These are phyloP conservation scores for Drosophila mojavensis DNA, from an alignment of 1,140 invertebrate genomes.

Conservation along the genomic window DNA sequence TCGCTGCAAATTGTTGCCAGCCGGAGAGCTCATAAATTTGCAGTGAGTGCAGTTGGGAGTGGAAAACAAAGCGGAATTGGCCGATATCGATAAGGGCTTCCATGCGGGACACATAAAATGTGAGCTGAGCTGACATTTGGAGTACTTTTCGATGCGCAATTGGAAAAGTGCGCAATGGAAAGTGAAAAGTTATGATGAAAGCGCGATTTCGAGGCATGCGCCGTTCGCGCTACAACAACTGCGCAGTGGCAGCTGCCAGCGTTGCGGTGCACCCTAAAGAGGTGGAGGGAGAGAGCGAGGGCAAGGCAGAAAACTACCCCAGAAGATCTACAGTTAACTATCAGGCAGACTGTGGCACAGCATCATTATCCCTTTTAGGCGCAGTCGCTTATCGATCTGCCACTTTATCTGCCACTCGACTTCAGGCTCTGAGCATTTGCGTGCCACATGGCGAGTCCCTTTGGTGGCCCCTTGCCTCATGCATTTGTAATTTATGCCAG, in stretches of 20 bases:
- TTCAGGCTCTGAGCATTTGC: slow-evolving; percentile 41
- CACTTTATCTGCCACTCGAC: slow-evolving; percentile 64
- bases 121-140: slow-evolving; percentile 20
- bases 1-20: slow-evolving; percentile 26
- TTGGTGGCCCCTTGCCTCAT: slow-evolving; percentile 21
- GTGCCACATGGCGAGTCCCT: slow-evolving; percentile 52
- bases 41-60: slow-evolving; percentile 19
- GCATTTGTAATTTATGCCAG: slow-evolving; percentile 69
- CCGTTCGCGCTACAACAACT: slow-evolving; percentile 46
- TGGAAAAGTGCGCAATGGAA: slow-evolving; percentile 51
- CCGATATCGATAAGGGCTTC: slow-evolving; percentile 36
- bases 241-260: slow-evolving; percentile 65
- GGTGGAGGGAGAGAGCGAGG: no score
- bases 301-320: slow-evolving; percentile 33
- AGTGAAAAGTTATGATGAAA: slow-evolving; percentile 77
- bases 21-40: slow-evolving; percentile 41
- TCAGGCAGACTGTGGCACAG: slow-evolving; percentile 37
- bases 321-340: background rate
- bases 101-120: slow-evolving; percentile 46
- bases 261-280: slow-evolving; percentile 44
- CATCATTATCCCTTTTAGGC: slow-evolving; percentile 66
- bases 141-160: slow-evolving; percentile 21
- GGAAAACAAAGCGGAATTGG: slow-evolving; percentile 34
- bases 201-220: slow-evolving; percentile 71
- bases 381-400: slow-evolving; percentile 73